phyloP scores from a whole-genome alignment of 2,113 vertebrate genomes.

The Dolichallabes microphthalmus region DNA sequence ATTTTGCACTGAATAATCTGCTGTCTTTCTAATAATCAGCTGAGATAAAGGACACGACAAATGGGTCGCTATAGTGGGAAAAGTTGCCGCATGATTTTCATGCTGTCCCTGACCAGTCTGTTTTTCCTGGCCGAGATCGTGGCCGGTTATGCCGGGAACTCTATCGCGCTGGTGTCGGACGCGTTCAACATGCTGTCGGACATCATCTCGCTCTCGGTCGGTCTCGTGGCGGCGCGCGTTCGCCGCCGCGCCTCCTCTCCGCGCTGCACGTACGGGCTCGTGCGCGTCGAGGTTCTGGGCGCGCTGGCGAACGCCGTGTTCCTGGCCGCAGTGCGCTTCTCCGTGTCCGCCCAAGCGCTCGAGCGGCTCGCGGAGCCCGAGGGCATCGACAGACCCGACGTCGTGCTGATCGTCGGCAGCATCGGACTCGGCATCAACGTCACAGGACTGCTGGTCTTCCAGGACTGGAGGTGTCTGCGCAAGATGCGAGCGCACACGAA shows the following conservation, averaged over 20 bases:
- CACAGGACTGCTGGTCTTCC: conserved; percentile 80
- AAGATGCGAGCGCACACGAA: background rate
- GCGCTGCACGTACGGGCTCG: conserved; percentile 73
- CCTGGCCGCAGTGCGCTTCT: conserved; percentile 75
- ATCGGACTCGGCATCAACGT: conserved; percentile 82
- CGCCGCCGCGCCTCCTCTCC: conserved; percentile 66
- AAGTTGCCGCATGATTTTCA: conserved; percentile 78
- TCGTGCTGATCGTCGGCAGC: conserved; percentile 81
- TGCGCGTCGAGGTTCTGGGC: conserved; percentile 80
- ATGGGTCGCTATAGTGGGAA: conserved; percentile 83
- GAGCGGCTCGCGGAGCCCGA: conserved; percentile 72
- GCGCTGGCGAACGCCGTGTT: conserved; percentile 81
- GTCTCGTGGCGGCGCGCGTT: conserved; percentile 69
- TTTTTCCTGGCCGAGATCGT: conserved; percentile 84
- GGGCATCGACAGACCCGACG: conserved; percentile 68
- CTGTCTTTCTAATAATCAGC: background rate
- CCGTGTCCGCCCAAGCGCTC: conserved; percentile 75
- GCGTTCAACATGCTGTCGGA: conserved; percentile 87
- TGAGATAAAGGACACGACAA: background rate
- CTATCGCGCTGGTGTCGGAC: conserved; percentile 83
- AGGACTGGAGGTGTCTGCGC: conserved; percentile 66
- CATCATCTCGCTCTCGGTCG: conserved; percentile 80
- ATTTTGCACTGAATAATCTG: background rate
- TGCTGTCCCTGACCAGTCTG: conserved; percentile 75
- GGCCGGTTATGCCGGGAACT: conserved; percentile 81